Evolutionary conservation across 2,888 invertebrate genomes (phyloP).

Genomic region (Petrolisthes cinctipes): DNA sequence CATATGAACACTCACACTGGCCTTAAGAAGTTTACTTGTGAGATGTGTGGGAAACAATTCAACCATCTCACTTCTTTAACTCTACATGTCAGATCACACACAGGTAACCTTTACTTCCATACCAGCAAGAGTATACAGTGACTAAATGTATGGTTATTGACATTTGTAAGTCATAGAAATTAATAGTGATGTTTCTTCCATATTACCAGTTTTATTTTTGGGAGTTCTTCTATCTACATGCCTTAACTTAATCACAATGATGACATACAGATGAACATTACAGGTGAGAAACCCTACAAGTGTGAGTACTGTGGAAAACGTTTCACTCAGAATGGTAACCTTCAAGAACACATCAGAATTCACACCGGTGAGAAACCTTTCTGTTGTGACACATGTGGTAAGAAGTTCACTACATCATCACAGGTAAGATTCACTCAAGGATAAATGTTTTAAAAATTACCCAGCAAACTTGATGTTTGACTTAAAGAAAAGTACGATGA

Average conservation of each 20-base stretch:
- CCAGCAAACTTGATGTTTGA: too few relatives aligned
- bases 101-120: conserved; percentile 66
- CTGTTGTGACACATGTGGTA: conserved; percentile 66
- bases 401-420: conserved; percentile 61
- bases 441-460: too few relatives aligned
- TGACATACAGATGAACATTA: not conserved
- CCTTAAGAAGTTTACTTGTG: conserved; percentile 79
- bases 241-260: too few relatives aligned
- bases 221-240: not conserved
- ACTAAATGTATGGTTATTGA: too few relatives aligned
- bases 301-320: conserved; percentile 80
- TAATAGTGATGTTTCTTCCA: not conserved
- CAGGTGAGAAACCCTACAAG: conserved; percentile 76
- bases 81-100: conserved; percentile 76
- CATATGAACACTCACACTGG: conserved; percentile 82
- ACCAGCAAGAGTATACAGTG: too few relatives aligned
- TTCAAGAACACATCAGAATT: conserved; percentile 77
- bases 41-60: conserved; percentile 80
- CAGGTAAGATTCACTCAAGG: conserved; percentile 38
- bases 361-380: conserved; percentile 78
- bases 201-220: not conserved
- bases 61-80: conserved; percentile 83
- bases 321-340: conserved; percentile 84
- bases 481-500: too few relatives aligned
- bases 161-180: too few relatives aligned